These are phyloP conservation scores for Dryobates pubescens DNA, from an alignment of 2,797 vertebrate species.

Conservation along the genomic window DNA sequence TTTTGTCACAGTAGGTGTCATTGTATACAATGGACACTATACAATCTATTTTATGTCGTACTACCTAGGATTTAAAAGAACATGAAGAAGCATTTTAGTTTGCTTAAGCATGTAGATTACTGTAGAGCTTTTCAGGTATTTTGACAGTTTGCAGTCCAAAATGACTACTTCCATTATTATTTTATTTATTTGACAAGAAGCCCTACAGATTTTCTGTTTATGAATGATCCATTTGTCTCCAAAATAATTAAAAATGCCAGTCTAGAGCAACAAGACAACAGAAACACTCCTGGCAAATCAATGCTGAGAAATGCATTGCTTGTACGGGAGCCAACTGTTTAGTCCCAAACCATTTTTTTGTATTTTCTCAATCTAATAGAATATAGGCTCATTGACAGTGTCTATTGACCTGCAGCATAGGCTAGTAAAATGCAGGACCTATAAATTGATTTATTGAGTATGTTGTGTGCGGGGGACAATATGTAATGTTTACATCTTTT, in stretches of 20 bases:
- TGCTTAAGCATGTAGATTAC: constrained; percentile 72
- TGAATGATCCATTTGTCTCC: constrained; percentile 79
- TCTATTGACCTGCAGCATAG: constrained; percentile 59
- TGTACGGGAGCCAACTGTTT: constrained; percentile 73
- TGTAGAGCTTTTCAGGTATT: constrained; percentile 75
- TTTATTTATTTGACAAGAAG: constrained; percentile 85
- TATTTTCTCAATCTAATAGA: constrained; percentile 62
- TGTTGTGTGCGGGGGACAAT: constrained; percentile 32
- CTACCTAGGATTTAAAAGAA: constrained; percentile 70
- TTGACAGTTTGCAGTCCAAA: constrained; percentile 77
- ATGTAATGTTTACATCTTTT: constrained; percentile 52
- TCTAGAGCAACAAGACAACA: constrained; percentile 80
- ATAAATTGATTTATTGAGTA: constrained; percentile 66
- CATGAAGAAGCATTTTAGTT: constrained; percentile 57
- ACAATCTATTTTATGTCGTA: constrained; percentile 86
- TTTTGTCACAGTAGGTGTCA: constrained; percentile 89
- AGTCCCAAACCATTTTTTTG: constrained; percentile 67
- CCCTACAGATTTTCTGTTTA: constrained; percentile 79
- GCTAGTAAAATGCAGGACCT: constrained; percentile 67
- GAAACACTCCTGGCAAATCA: constrained; percentile 81
- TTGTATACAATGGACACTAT: constrained; percentile 84
- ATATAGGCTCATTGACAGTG: constrained; percentile 60
- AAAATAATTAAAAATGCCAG: constrained; percentile 85
- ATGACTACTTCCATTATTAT: constrained; percentile 82
- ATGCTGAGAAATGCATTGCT: constrained; percentile 78